Evolutionary conservation across 2,888 invertebrate genomes (phyloP).

Genomic region (Nebria salina): DNA sequence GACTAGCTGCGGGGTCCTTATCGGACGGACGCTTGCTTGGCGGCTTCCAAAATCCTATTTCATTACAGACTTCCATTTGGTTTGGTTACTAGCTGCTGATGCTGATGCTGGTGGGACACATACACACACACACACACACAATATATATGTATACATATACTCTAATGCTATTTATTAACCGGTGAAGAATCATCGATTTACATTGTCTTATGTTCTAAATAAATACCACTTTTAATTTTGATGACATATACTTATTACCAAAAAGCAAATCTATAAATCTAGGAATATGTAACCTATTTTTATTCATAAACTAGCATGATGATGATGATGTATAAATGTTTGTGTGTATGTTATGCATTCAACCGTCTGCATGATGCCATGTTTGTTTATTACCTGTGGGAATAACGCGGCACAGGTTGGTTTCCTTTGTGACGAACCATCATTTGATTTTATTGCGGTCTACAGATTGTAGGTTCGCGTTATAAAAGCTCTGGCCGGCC

Average conservation of each 20-base stretch:
- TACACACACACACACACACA: background rate
- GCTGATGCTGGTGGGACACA: background rate
- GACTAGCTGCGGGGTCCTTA: slow-evolving; percentile 43
- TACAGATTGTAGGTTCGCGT: slow-evolving; percentile 27
- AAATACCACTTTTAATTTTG: too few species aligned
- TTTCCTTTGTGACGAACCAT: slow-evolving; percentile 28
- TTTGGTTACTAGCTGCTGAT: background rate
- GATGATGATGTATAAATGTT: too few species aligned
- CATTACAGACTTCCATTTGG: slow-evolving; percentile 10
- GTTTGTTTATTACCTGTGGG: slow-evolving; percentile 31
- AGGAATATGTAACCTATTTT: background rate
- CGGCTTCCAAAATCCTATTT: slow-evolving; percentile 28
- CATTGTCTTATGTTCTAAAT: background rate
- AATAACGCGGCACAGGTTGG: slow-evolving; percentile 12
- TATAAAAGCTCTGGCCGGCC: background rate
- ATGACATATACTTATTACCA: too few species aligned
- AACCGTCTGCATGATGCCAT: slow-evolving; percentile 9
- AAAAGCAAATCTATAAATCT: background rate
- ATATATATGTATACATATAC: background rate
- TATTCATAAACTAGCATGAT: too few species aligned
- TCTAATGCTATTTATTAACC: background rate
- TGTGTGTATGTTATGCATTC: background rate
- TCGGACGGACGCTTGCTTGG: slow-evolving; percentile 5
- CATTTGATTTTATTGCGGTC: slow-evolving; percentile 27
- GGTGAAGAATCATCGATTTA: too few species aligned